Evolutionary conservation across 2,888 invertebrate genomes (phyloP), one percentile per base, ranked within the genome.

Genomic region (Omphaloscelis lunosa): DNA sequence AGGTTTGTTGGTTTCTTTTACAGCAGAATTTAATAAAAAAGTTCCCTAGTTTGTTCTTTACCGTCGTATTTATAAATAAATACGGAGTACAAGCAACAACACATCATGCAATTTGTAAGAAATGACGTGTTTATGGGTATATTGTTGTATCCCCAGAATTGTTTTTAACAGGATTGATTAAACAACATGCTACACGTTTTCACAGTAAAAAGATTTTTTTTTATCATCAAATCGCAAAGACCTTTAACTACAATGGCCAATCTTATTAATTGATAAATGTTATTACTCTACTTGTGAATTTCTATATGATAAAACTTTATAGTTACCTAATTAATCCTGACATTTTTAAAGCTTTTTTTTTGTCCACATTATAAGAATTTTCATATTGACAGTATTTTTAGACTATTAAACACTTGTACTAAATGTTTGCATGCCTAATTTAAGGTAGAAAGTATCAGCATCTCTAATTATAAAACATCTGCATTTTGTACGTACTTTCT

Each of bases 31-130:
- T 51, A 75, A 34, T 71, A 59, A 63, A 58, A 69, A 73, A 58
- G 56, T 72, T 41, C 3, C 29, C 48, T 45, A 17, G 61, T 65
- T 67, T 72, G 27, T 66, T 53, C 20, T 53, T 41, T 51, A 41
- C 15, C 45, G 15, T 58, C 53, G 34, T 69, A 51, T 70, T 39
- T 68, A 34, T 12, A 48, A 71, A 65, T 79, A 79, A 81, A 61
- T 65, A 67, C 27, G 69, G 68, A 34, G 53, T 77, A 53, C 34
- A 34, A 59, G 45, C 53, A 34, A 34, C 34, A 34, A 34, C 34
- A 34, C 34, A 74, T 69, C 74, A 56, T 82, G 78, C 69, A 82
- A 72, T 72, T 72, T 82, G 62, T 27, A 45, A 39, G 41, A 70
- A 72, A 66, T 74, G 0, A 77, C 59, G 34, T 77, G 58, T 51